phyloP scores from a whole-genome alignment of 2,888 invertebrate species.

The Amphiduros pacificus region DNA sequence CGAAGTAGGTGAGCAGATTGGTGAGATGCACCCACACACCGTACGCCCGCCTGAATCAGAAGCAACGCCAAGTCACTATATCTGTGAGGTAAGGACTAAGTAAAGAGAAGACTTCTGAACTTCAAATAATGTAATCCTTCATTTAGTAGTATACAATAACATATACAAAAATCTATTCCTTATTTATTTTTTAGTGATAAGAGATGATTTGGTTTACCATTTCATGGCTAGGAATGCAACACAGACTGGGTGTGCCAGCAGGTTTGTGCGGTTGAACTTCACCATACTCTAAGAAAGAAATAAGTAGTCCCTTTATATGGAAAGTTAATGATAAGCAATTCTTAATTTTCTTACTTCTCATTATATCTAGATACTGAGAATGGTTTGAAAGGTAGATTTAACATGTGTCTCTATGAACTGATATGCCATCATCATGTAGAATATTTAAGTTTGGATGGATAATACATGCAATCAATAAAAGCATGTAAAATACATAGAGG shows the following conservation, averaged over 20 bases:
- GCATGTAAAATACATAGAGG: too few relatives aligned
- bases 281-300: conserved; percentile 49
- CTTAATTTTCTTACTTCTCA: neutral
- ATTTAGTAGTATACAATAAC: too few relatives aligned
- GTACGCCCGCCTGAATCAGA: conserved; percentile 67
- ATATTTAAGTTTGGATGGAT: too few relatives aligned
- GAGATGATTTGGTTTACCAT: conserved; percentile 68
- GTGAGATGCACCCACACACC: conserved; percentile 84
- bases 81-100: neutral
- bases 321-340: neutral
- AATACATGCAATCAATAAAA: too few relatives aligned
- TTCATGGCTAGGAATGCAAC: conserved; percentile 50
- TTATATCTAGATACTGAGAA: too few relatives aligned
- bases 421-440: too few relatives aligned
- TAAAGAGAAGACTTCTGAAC: neutral
- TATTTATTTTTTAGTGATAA: too few relatives aligned
- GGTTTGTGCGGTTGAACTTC: conserved; percentile 48
- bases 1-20: conserved; percentile 77
- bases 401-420: too few relatives aligned
- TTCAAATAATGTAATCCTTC: neutral
- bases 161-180: too few relatives aligned
- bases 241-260: conserved; percentile 54
- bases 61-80: too few relatives aligned
- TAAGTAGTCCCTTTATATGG: neutral
- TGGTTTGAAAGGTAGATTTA: too few relatives aligned